phyloP scores from a whole-genome alignment of 2,888 invertebrate species.

The Mesorhabditis spiculigera region DNA sequence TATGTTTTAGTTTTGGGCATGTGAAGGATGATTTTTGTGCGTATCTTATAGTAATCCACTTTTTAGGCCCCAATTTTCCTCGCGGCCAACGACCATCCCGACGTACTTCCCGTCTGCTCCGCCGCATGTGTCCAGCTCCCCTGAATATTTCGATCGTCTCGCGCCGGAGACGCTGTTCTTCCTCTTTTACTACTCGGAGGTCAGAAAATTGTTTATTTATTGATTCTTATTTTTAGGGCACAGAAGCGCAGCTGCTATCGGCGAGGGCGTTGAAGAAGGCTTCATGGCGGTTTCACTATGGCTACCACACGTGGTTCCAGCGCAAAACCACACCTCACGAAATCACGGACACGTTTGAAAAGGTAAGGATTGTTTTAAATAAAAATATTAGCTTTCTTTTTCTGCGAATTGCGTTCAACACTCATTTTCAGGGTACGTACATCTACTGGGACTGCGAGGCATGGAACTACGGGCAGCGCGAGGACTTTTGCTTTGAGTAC shows the following conservation, averaged over 20 bases:
- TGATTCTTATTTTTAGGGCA: background rate
- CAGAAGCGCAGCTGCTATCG: background rate
- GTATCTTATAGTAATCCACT: too few relatives aligned
- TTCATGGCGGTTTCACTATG: background rate
- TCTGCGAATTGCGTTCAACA: background rate
- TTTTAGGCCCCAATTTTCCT: too few relatives aligned
- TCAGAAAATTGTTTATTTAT: background rate
- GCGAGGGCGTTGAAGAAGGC: background rate
- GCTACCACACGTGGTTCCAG: background rate
- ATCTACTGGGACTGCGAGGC: background rate
- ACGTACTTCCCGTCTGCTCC: background rate
- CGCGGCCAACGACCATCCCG: background rate
- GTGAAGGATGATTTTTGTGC: too few relatives aligned
- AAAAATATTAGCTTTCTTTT: background rate
- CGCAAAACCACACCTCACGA: background rate
- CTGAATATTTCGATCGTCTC: background rate
- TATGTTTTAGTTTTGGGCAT: too few relatives aligned
- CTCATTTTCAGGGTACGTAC: background rate
- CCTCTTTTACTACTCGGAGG: background rate
- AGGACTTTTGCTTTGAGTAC: slow-evolving; percentile 99
- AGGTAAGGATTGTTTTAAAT: slow-evolving; percentile 1
- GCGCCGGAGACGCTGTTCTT: slow-evolving; percentile 3
- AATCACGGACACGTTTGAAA: background rate
- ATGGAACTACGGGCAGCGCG: slow-evolving; percentile 90
- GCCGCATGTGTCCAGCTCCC: background rate